Conservation (phyloP, 1,140 invertebrate genomes). For the Scylla paramamosain region DNA sequence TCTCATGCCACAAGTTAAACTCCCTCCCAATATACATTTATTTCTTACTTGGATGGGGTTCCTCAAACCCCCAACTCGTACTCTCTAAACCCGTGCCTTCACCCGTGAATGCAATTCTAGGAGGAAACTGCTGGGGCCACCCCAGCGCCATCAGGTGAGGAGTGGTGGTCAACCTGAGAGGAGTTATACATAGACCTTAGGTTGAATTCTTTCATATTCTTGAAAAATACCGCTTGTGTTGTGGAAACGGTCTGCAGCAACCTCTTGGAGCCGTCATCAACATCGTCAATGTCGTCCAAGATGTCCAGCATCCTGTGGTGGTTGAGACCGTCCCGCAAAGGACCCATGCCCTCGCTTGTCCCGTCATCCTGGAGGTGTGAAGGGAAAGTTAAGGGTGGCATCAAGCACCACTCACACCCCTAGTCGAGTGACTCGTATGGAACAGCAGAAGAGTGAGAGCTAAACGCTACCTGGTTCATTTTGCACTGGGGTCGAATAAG, state of each 20-base stretch:
- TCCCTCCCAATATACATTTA: not conserved
- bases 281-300: slow-evolving; percentile 57
- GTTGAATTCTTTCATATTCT: slow-evolving; percentile 41
- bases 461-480: slow-evolving; percentile 53
- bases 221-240: slow-evolving; percentile 45
- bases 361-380: slow-evolving; percentile 32
- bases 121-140: slow-evolving; percentile 18
- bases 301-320: not conserved
- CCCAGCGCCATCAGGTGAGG: slow-evolving; percentile 18
- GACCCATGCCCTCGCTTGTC: slow-evolving; percentile 51
- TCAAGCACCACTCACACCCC: not conserved
- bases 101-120: slow-evolving; percentile 57
- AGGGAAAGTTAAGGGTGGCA: not conserved
- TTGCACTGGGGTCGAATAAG: slow-evolving; percentile 42
- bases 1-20: not conserved
- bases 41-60: slow-evolving; percentile 17
- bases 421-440: not conserved
- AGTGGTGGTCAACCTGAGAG: slow-evolving; percentile 58
- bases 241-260: slow-evolving; percentile 54
- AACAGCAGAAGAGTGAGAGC: not conserved
- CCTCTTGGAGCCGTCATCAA: slow-evolving; percentile 51
- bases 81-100: slow-evolving; percentile 63
- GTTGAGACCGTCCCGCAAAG: slow-evolving; percentile 34
- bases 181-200: slow-evolving; percentile 38
- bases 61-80: not conserved